Conservation (phyloP, 2,888 invertebrate species). For the Lysandra coridon region DNA sequence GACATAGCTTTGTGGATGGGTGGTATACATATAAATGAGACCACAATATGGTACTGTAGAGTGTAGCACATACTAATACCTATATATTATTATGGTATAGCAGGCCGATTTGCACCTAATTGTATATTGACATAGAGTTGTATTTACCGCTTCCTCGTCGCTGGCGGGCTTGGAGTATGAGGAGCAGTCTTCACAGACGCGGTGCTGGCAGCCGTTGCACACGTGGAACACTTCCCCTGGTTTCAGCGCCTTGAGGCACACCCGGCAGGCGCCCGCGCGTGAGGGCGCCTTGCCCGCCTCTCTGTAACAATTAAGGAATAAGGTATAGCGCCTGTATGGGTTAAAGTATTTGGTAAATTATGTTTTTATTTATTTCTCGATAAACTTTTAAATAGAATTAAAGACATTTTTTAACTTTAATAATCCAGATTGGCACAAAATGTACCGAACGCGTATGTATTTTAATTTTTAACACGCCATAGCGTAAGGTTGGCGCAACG, state of each 20-base stretch:
- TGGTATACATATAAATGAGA: too few species aligned
- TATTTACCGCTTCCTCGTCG: slow-evolving; percentile 88
- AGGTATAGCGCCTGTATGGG: not conserved
- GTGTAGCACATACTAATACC: too few species aligned
- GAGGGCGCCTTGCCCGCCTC: slow-evolving; percentile 88
- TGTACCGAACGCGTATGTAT: too few species aligned
- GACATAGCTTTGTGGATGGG: too few species aligned
- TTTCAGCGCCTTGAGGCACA: slow-evolving; percentile 93
- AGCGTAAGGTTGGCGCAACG: too few species aligned
- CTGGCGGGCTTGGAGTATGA: slow-evolving; percentile 93
- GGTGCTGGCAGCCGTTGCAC: slow-evolving; percentile 94
- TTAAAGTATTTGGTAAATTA: too few species aligned
- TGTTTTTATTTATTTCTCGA: too few species aligned
- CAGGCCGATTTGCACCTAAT: not conserved
- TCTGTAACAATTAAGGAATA: slow-evolving; percentile 45
- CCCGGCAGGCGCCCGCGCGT: slow-evolving; percentile 88
- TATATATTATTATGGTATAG: not conserved
- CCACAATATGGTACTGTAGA: too few species aligned
- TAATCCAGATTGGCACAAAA: too few species aligned
- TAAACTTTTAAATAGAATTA: too few species aligned
- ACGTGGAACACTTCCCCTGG: slow-evolving; percentile 93
- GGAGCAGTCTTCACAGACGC: slow-evolving; percentile 96
- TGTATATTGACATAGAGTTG: not conserved
- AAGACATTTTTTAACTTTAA: too few species aligned
- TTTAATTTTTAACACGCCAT: too few species aligned